Conservation (phyloP, 1,140 invertebrate species). For the Eumeta japonica region DNA sequence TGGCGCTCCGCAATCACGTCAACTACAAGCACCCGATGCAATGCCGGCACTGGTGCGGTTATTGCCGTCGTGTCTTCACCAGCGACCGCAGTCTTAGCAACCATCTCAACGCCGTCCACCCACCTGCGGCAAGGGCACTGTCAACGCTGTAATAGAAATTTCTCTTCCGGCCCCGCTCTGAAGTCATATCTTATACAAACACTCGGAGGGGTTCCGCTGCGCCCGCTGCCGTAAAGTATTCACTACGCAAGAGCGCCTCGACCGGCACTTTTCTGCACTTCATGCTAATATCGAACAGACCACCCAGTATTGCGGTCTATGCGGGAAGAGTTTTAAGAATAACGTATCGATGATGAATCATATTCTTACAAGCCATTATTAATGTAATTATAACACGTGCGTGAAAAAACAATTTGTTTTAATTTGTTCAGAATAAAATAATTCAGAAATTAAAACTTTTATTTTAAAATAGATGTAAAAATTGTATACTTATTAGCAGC, state of each 20-base stretch:
- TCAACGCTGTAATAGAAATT: constrained; percentile 20
- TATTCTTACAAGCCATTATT: too few relatives aligned
- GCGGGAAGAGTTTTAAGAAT: constrained; percentile 7
- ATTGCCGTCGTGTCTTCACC: constrained; percentile 28
- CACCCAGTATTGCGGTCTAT: constrained; percentile 10
- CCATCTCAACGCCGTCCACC: constrained; percentile 26
- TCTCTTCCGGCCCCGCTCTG: constrained; percentile 26
- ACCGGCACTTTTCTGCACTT: constrained; percentile 19
- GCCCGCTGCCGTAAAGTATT: constrained; percentile 25
- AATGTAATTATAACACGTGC: too few relatives aligned
- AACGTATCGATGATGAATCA: too few relatives aligned
- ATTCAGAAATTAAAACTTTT: too few relatives aligned
- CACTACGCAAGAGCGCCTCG: constrained; percentile 13
- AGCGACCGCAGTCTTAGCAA: constrained; percentile 23
- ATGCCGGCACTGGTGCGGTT: constrained; percentile 21
- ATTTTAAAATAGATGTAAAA: too few relatives aligned
- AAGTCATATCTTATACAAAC: constrained; percentile 29
- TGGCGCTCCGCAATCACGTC: constrained; percentile 31
- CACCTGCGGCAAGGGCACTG: constrained; percentile 20
- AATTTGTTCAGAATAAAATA: too few relatives aligned
- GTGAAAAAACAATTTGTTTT: too few relatives aligned
- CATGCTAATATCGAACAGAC: constrained; percentile 14
- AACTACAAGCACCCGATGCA: constrained; percentile 32
- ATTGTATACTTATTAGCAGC: too few relatives aligned
- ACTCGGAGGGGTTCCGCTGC: constrained; percentile 21